Base-by-base conservation (phyloP, 1,140 invertebrate species). In the Philopotamus ludificatus region DNA sequence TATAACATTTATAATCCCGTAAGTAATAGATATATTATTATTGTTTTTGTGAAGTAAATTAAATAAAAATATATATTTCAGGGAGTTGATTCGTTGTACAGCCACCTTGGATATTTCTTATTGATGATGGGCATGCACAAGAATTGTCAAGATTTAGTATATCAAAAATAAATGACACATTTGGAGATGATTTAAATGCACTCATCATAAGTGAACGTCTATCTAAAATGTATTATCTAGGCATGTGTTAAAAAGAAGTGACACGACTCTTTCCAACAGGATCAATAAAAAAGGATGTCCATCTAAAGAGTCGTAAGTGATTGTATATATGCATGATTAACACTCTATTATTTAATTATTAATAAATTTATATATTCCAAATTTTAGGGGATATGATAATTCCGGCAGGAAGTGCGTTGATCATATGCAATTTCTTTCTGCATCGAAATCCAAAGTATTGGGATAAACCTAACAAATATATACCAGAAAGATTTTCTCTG, bases 391-490 rank as follows among this genome's bases (percentile, higher is more conserved):
- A 20, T 3, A 26, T 54, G 7, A 15, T 26, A 54, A 25, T 54
- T 2, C 51, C 51, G 2, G 51, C 22, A 23, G 22, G 25, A 2
- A 54, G 22, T 25, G 9, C 18, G n/a, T 1, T 54, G 1, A n/a
- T 54, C 2, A 23, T 54, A 10, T 26, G 22, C n/a, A 23, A 20
- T 2, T 54, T 23, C 22, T 2, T 54, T 3, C 7, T 23, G 3
- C 57, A 60, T 60, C 42, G 57, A 4, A 28, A 60, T 60, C 42
- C 57, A 15, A 60, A 60, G 47, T 60, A 60, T 47, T 60, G 23
- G 23, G 42, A 60, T 21, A 26, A 23, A 15, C 57, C 57, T 7
- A 1, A 60, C 18, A 7, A 22, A 12, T 60, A 25, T 47, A 47
- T 47, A 26, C 57, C 57, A 4, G 57, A 60, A 47, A 23, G 57